Base-by-base conservation (phyloP, 2,888 invertebrate genomes). In the Luffia ferchaultella region DNA sequence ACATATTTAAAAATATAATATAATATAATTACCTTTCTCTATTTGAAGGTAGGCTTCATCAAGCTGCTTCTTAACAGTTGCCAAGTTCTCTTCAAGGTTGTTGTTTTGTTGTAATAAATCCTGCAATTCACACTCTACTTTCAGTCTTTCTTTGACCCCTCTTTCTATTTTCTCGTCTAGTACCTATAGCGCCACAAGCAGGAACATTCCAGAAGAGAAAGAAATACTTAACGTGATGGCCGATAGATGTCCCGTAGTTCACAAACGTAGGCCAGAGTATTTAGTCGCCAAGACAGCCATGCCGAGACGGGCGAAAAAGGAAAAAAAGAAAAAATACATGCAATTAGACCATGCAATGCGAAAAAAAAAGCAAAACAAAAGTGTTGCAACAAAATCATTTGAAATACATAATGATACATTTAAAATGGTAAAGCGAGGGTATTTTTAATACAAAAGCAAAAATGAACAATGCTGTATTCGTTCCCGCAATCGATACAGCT, bases 91-190 rank as follows among this genome's bases (percentile, higher is more conserved):
- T 61, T 90, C 89, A 46, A 91, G 70, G 53, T 88, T 86, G 55
- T 88, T 86, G 68, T 91, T 91, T 65, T 91, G 89, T 63, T 88
- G 85, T 54, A 88, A 73, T 55, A 90, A 71, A 62, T 89, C 89
- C 75, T 90, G 88, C 50, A 89, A 70, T 64, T 89, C 87, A 61
- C 80, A 85, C 79, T 89, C 89, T 17, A 89, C 78, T 51, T 77
- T 85, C 64, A 89, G 78, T 73, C 89, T 87, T 67, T 90, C 88
- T 53, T 82, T 85, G 51, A 87, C 85, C 44, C 88, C 82, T 65
- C 88, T 88, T 57, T 86, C 87, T 55, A 90, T 77, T 68, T 87
- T 88, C 62, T 86, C 86, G 58, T 86, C 84, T 60, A 90, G 74
- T 58, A 87, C 85, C 91, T 91, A 66, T 67, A 67, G n/a, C 20